Conservation (phyloP, 2,113 vertebrate genomes). For the Apaloderma vittatum region DNA sequence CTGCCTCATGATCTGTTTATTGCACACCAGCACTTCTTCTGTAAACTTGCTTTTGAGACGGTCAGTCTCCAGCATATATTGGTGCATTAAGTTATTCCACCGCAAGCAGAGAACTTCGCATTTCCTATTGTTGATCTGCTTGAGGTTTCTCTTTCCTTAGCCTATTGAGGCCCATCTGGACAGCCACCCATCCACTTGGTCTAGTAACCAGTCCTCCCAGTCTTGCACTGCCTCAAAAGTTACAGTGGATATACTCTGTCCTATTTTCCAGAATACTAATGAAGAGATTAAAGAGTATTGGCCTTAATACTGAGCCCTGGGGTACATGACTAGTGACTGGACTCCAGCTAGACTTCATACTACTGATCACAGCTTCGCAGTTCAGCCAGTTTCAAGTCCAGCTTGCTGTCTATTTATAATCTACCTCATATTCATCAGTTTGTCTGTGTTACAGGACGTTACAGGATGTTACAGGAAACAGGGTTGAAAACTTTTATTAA, state of each 20-base stretch:
- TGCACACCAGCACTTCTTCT: background rate
- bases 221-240: background rate
- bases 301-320: background rate
- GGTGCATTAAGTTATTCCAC: background rate
- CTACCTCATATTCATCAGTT: background rate
- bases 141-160: background rate
- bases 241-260: background rate
- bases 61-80: background rate
- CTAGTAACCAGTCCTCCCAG: background rate
- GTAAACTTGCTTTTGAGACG: background rate
- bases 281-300: background rate
- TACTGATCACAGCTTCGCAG: background rate
- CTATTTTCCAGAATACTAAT: background rate
- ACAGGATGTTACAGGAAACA: background rate
- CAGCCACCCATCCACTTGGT: background rate
- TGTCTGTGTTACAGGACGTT: background rate
- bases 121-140: background rate
- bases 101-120: background rate
- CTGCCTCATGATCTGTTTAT: background rate
- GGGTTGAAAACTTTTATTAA: background rate
- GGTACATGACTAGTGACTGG: too few relatives aligned
- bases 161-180: background rate
- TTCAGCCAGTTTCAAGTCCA: background rate
- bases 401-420: background rate
- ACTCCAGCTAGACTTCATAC: background rate